A percentile compares a stretch with the other conserved stretches of the same genome.
Conservation (phyloP, 1,140 invertebrate genomes). For the Lepidostoma basale region DNA sequence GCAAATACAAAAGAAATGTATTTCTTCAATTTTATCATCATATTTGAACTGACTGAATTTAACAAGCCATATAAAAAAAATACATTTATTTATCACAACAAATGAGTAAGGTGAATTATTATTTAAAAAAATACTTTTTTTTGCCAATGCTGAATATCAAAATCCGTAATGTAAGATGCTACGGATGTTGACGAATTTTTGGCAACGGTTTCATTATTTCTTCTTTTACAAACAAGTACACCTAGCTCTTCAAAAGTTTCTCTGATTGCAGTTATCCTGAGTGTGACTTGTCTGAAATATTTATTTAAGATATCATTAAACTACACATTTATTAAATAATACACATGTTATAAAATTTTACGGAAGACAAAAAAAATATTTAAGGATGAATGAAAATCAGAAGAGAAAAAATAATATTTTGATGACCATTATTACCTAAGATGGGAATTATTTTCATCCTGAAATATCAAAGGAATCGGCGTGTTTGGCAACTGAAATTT, state of each 20-base stretch:
- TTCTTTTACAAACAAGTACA: conserved; percentile 70
- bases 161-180: conserved; percentile 29
- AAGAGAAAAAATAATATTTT: not conserved
- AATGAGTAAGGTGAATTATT: too few relatives aligned
- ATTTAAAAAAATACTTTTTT: conserved; percentile 32
- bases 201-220: not conserved
- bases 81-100: too few relatives aligned
- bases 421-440: conserved; percentile 40
- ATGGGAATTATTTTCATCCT: conserved; percentile 53
- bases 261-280: conserved; percentile 83
- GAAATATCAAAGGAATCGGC: conserved; percentile 59
- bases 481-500: conserved; percentile 50
- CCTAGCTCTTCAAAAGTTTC: conserved; percentile 94
- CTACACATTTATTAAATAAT: not conserved
- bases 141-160: conserved; percentile 42
- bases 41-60: too few relatives aligned
- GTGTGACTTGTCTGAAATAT: conserved; percentile 68
- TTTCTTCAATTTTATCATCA: too few relatives aligned
- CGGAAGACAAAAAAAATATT: not conserved
- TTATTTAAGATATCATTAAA: not conserved
- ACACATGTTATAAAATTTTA: not conserved
- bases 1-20: too few relatives aligned
- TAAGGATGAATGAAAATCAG: not conserved
- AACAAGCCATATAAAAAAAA: too few relatives aligned
- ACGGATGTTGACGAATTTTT: not conserved